Base-by-base conservation (phyloP, 2,797 vertebrate species). In the Gallinago solitaria region DNA sequence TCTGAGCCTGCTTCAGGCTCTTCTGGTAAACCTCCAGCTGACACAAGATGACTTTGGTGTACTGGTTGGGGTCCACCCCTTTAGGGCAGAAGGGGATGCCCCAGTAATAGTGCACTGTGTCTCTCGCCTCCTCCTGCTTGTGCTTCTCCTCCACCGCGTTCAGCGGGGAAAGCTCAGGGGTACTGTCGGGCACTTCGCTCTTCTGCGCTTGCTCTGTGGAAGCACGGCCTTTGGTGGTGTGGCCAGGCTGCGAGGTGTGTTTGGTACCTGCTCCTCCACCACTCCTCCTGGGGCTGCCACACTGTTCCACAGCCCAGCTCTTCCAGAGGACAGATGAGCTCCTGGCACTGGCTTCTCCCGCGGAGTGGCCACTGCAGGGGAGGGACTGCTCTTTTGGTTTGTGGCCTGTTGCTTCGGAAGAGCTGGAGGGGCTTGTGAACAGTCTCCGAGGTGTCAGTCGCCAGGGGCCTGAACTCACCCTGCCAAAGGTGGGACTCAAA, bases 11-110 rank as follows among this genome's bases (percentile, higher is more conserved):
- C 96, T 99, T 99, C 94, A 99, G 98, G 96, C 98, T 99, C 97
- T 99, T 99, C 97, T 99, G 98, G 53, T 99, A 99, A 65, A 99
- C 98, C 94, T 99, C 99, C 98, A 99, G 97, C 97, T 99, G 99
- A 95, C 98, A 98, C 89, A 99, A 91, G 97, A 99, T 99, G 96
- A 99, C 99, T 82, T 96, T 97, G 75, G 99, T 99, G 97, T 99
- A 99, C n/a, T 96, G 89, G 89, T 99, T 99, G 35, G 99, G 99
- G 96, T 99, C 98, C 89, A 98, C 97, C 33, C 99, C 99, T 88
- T 97, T 97, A 5, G 99, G 99, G 94, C 99, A 99, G 97, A 99
- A 99, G 41, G 99, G 99, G 75, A 99, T 97, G 54, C 99, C 99
- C 99, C 99, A 99, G 91, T 99, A 99, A 97, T 99, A 99, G 76